phyloP scores from a whole-genome alignment of 1,140 invertebrate species.

The Pseudomyrmex dendroicus region DNA sequence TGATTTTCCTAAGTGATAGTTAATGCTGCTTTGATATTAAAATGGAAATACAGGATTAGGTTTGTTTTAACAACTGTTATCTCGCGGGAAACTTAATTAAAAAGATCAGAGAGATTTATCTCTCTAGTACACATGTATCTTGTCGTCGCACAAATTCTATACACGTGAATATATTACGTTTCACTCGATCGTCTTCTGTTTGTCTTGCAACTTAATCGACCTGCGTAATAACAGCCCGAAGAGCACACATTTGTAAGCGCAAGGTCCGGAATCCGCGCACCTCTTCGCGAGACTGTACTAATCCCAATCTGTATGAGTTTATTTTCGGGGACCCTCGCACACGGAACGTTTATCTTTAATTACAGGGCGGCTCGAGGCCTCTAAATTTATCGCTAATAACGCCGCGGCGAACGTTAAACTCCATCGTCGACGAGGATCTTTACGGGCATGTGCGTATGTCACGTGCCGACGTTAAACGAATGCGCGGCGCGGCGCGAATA shows the following conservation, averaged over 20 bases:
- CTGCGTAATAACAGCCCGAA: conserved; percentile 61
- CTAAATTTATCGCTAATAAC: conserved; percentile 76
- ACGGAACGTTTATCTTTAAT: conserved; percentile 75
- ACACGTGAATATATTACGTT: not conserved
- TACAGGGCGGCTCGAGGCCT: conserved; percentile 67
- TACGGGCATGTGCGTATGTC: conserved; percentile 49
- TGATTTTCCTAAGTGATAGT: conserved; percentile 62
- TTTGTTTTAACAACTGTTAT: not conserved
- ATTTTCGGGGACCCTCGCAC: conserved; percentile 65
- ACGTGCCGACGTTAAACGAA: conserved; percentile 48
- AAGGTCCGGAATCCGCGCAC: conserved; percentile 28
- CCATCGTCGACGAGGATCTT: conserved; percentile 39
- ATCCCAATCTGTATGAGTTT: conserved; percentile 69
- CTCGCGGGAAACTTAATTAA: not conserved
- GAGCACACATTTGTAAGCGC: conserved; percentile 38
- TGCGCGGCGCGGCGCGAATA: conserved; percentile 25
- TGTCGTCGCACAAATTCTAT: no score
- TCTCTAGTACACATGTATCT: no score
- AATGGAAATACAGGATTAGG: conserved; percentile 4
- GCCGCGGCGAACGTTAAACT: conserved; percentile 46
- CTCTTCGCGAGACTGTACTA: conserved; percentile 15
- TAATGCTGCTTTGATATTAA: conserved; percentile 50
- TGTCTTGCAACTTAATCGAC: conserved; percentile 31
- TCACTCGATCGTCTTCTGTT: not conserved
- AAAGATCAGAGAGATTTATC: no score